Percentiles rank a stretch among this genome's conserved stretches.
These are phyloP conservation scores for Passer montanus DNA, from an alignment of 2,113 vertebrate genomes.

Conservation along the genomic window DNA sequence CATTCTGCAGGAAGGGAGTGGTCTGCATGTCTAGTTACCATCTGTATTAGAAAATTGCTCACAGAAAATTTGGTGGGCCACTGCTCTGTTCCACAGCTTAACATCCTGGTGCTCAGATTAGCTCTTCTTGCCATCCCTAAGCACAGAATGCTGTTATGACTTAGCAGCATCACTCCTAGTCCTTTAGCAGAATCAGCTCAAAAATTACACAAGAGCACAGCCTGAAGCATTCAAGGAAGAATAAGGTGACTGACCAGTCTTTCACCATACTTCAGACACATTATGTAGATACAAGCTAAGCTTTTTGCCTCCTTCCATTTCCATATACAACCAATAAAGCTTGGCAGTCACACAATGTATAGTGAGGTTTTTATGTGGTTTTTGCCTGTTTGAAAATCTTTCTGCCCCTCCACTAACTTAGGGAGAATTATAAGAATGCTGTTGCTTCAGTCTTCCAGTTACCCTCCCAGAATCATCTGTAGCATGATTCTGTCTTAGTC, in stretches of 20 bases:
- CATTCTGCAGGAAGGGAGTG: not conserved
- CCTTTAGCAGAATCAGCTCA: not conserved
- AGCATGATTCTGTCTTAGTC: not conserved
- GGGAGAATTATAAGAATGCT: not conserved
- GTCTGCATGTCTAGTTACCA: not conserved
- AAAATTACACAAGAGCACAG: not conserved
- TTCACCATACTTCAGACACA: not conserved
- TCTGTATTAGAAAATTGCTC: not conserved
- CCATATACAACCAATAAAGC: not conserved
- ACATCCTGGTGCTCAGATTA: not conserved
- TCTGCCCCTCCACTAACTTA: not conserved
- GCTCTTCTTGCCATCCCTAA: not conserved
- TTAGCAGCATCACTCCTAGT: not conserved
- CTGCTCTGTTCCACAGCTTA: not conserved
- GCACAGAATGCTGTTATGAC: not conserved
- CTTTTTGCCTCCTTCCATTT: not conserved
- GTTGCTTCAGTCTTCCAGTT: not conserved
- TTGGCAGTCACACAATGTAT: fast-evolving
- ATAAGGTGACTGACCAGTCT: not conserved
- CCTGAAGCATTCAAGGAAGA: not conserved
- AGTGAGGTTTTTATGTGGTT: not conserved
- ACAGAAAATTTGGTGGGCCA: not conserved
- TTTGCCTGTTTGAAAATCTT: not conserved
- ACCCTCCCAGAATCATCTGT: not conserved
- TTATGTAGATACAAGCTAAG: not conserved